phyloP scores from a whole-genome alignment of 2,888 invertebrate species.

The Conus canariensis region DNA sequence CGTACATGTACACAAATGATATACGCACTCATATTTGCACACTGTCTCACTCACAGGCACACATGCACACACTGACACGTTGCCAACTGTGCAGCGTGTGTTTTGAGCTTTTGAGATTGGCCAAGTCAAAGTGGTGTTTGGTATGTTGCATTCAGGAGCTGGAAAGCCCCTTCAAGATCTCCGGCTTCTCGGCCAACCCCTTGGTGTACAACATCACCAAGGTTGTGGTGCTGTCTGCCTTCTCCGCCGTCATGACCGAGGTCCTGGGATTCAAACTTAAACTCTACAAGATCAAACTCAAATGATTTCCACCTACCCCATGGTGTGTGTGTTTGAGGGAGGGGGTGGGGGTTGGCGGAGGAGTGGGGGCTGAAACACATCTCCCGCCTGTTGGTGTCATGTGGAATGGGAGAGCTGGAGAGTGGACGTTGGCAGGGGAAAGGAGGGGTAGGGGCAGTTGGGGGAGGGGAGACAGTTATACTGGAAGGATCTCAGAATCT shows the following conservation, averaged over 20 bases:
- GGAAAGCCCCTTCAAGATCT: conserved; percentile 97
- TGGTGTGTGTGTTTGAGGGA: not conserved
- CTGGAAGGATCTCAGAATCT: no score
- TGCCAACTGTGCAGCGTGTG: no score
- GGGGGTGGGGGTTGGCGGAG: not conserved
- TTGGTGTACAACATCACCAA: conserved; percentile 97
- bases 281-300: conserved; percentile 93
- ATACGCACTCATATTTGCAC: no score
- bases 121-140: no score
- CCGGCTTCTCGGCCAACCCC: conserved; percentile 96
- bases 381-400: not conserved
- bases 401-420: not conserved
- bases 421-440: no score
- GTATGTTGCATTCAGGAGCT: conserved; percentile 85
- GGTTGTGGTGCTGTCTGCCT: conserved; percentile 95
- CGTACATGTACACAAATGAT: no score
- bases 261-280: conserved; percentile 97
- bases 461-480: no score
- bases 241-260: conserved; percentile 97
- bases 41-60: no score
- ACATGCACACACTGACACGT: no score
- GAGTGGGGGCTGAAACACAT: not conserved
- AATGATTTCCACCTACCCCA: conserved; percentile 9
- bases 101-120: no score
- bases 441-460: no score